Evolutionary conservation across 2,888 invertebrate species (phyloP).

Genomic region (Nymphalis urticae): DNA sequence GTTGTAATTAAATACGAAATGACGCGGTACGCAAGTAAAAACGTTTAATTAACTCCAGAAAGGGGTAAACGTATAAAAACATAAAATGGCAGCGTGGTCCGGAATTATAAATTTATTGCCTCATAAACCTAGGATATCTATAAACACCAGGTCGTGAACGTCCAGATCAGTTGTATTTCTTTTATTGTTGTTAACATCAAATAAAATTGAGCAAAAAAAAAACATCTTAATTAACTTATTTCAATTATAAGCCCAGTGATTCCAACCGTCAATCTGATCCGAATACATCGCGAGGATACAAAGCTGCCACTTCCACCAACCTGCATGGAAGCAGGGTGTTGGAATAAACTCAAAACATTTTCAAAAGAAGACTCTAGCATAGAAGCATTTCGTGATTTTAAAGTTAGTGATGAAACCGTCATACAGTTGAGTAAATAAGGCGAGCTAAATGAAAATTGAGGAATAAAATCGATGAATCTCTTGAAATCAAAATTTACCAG

Average conservation of each 20-base stretch:
- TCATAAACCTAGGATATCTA: conserved; percentile 40
- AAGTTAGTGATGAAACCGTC: too few species aligned
- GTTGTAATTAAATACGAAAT: conserved; percentile 35
- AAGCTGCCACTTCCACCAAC: too few species aligned
- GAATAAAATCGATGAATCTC: background rate
- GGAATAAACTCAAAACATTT: too few species aligned
- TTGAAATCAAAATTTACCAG: background rate
- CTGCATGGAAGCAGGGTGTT: too few species aligned
- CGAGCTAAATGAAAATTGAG: background rate
- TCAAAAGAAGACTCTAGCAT: too few species aligned
- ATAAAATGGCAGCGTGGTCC: conserved; percentile 39
- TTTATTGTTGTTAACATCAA: conserved; percentile 13
- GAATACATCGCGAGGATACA: too few species aligned
- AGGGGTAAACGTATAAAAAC: conserved; percentile 42
- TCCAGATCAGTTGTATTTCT: conserved; percentile 18
- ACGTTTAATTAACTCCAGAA: conserved; percentile 41
- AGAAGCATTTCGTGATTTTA: too few species aligned
- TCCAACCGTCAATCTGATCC: background rate
- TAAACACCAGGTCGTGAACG: conserved; percentile 29
- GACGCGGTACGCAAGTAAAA: conserved; percentile 35
- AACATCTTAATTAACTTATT: background rate
- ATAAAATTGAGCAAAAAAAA: too few species aligned
- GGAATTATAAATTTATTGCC: conserved; percentile 42
- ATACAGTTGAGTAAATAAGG: too few species aligned
- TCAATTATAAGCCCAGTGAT: background rate